Evolutionary conservation across 1,140 invertebrate species (phyloP).

Genomic region (Sarcophaga bullata): DNA sequence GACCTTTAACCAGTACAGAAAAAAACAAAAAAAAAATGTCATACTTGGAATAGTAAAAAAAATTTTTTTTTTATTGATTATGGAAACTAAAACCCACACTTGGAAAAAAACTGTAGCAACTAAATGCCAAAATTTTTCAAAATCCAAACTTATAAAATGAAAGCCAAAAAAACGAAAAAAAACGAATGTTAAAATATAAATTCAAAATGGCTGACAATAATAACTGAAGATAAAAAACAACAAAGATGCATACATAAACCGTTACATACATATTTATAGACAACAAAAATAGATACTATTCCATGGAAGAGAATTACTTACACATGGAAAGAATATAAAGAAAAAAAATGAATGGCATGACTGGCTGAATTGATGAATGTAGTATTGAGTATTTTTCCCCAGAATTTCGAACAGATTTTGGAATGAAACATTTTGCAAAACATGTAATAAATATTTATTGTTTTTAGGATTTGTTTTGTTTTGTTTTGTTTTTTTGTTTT

Average conservation of each 20-base stretch:
- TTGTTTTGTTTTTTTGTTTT: too few relatives aligned
- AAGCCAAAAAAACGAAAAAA: neutral
- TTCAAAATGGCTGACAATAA: slow-evolving; percentile 62
- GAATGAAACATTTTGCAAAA: neutral
- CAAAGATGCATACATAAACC: neutral
- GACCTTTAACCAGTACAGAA: neutral
- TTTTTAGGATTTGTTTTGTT: neutral
- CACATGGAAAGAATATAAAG: too few relatives aligned
- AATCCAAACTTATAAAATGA: neutral
- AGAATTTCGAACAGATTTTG: slow-evolving; percentile 30
- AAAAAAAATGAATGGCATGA: neutral
- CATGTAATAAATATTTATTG: slow-evolving; percentile 18
- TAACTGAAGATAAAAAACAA: neutral
- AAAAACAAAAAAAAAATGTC: neutral
- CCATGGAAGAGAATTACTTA: neutral
- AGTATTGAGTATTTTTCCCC: neutral
- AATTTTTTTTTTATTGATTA: slow-evolving; percentile 14
- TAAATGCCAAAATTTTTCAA: slow-evolving; percentile 9
- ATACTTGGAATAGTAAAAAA: neutral
- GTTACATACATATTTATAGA: neutral
- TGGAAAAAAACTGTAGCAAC: neutral
- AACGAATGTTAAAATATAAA: slow-evolving; percentile 38
- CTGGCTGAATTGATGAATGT: neutral
- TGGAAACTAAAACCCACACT: neutral
- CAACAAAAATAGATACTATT: slow-evolving; percentile 12